Evolutionary conservation across 64 coral and sea anemone genomes (phyloP).

Genomic region (Montipora foliosa): DNA sequence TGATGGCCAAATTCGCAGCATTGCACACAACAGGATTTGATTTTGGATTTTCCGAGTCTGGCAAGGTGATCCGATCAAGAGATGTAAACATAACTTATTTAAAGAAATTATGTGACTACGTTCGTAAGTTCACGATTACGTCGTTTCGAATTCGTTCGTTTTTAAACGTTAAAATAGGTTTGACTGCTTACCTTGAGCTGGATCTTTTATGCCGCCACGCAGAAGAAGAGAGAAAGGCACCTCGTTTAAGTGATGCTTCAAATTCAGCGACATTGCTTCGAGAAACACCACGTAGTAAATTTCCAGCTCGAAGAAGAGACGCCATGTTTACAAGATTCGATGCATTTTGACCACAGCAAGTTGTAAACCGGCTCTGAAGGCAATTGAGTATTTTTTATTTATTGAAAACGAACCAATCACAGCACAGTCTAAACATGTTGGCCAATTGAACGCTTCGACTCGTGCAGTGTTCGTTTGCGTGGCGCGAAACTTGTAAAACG

Average conservation of each 20-base stretch:
- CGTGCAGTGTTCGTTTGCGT: background rate
- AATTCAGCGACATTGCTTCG: background rate
- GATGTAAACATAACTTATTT: no score
- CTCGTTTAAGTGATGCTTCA: background rate
- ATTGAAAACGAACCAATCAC: background rate
- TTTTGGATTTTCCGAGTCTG: no score
- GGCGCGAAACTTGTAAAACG: constrained; percentile 48
- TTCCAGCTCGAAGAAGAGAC: background rate
- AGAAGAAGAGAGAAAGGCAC: background rate
- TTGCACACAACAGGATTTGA: no score
- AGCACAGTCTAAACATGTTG: background rate
- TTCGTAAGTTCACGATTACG: no score
- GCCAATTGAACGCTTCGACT: constrained; percentile 17
- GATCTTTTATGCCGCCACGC: constrained; percentile 1
- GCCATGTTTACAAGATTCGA: background rate
- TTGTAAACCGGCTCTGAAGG: background rate
- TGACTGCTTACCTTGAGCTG: background rate
- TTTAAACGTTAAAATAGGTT: background rate
- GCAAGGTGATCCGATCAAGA: no score
- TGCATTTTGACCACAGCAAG: background rate
- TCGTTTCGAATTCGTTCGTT: no score
- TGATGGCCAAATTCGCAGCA: no score
- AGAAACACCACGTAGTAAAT: background rate
- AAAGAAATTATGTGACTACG: no score
- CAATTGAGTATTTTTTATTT: background rate